These are phyloP conservation scores for Edolisoma coerulescens DNA, from an alignment of 2,113 vertebrate species.

Conservation along the genomic window DNA sequence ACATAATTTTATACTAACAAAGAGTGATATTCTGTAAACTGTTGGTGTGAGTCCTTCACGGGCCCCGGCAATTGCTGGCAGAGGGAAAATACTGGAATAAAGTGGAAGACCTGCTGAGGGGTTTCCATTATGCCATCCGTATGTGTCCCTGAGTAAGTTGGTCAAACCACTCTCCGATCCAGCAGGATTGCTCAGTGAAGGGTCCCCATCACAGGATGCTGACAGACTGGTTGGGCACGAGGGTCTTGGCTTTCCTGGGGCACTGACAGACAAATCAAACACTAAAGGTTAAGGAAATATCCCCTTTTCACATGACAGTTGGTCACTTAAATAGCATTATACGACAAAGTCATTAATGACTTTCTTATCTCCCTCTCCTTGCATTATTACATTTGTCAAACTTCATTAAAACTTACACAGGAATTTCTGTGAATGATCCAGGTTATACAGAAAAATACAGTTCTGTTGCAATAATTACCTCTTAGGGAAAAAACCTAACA, in stretches of 20 bases:
- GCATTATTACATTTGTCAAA: not conserved
- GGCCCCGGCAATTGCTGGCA: accelerated
- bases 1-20: not conserved
- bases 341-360: not conserved
- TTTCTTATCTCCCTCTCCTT: not conserved
- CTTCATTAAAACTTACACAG: not conserved
- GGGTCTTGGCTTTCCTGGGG: not conserved
- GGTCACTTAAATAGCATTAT: not conserved
- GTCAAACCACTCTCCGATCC: not conserved
- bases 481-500: not conserved
- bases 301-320: too few species aligned
- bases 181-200: not conserved
- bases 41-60: not conserved
- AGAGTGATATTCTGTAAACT: not conserved
- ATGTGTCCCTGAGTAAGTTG: not conserved
- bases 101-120: not conserved
- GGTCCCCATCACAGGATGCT: not conserved
- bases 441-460: not conserved
- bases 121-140: accelerated
- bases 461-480: not conserved
- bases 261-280: not conserved
- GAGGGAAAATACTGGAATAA: not conserved
- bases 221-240: not conserved
- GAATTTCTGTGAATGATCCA: not conserved
- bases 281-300: not conserved